These are phyloP conservation scores for Scotopteryx bipunctaria DNA, from an alignment of 2,888 invertebrate genomes.

Conservation along the genomic window DNA sequence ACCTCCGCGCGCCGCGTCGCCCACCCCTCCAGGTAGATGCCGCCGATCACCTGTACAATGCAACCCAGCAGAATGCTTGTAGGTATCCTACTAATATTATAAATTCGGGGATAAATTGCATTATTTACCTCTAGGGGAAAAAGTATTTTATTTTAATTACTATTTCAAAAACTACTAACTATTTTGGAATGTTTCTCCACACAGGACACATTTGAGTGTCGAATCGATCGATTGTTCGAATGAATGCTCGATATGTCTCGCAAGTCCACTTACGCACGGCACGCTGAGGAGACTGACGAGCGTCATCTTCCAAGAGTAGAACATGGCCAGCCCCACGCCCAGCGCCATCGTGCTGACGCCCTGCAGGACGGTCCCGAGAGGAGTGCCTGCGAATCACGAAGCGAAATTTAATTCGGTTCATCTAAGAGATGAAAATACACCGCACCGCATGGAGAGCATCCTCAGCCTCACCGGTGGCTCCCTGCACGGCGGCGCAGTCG, in stretches of 20 bases:
- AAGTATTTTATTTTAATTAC: too few relatives aligned
- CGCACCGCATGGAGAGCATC: not conserved
- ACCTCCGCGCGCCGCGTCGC: constrained; percentile 79
- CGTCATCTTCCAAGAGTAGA: constrained; percentile 86
- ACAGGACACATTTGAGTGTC: too few relatives aligned
- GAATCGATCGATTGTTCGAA: too few relatives aligned
- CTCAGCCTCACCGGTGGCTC: constrained; percentile 79
- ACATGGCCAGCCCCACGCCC: constrained; percentile 81
- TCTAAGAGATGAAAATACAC: not conserved
- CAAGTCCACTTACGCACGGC: constrained; percentile 75
- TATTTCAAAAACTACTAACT: too few relatives aligned
- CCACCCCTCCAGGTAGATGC: constrained; percentile 83
- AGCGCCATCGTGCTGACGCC: constrained; percentile 83
- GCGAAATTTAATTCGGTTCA: not conserved
- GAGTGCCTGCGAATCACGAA: constrained; percentile 58
- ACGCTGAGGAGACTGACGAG: constrained; percentile 84
- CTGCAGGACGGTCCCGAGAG: constrained; percentile 85
- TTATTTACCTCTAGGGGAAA: too few relatives aligned
- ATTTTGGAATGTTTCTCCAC: too few relatives aligned
- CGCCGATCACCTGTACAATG: constrained; percentile 82
- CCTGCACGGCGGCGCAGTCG: constrained; percentile 86
- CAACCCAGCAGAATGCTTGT: too few relatives aligned
- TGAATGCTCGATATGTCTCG: too few relatives aligned
- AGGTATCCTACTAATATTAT: too few relatives aligned
- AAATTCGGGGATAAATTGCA: too few relatives aligned